Evolutionary conservation across 2,113 vertebrate genomes (phyloP), one percentile per base, ranked within the genome.

Genomic region (Theropithecus gelada): DNA sequence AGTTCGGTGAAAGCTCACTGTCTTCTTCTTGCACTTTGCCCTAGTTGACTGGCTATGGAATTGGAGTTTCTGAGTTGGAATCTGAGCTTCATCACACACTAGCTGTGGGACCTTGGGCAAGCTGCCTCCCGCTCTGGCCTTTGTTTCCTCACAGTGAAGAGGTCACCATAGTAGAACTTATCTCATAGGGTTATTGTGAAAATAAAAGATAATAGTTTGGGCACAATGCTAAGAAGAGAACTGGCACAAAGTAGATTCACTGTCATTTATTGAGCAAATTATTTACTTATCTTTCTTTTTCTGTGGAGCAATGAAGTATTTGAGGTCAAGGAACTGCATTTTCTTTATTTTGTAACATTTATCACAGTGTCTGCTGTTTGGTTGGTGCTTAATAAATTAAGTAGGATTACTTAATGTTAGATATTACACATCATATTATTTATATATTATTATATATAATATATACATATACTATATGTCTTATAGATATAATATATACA

Each of bases 381-480:
- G 45, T 82, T 57, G 75, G 7, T 75, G 23, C 17, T 81, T 50
- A 95, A 27, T 52, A 68, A 95, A 75, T 50, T 57, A 57, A 20
- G 38, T 8, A 93, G 43, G 76, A 66, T 92, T 90, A 83, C 43
- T 66, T 72, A 38, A 86, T 59, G 59, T 68, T 82, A 66, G 45
- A 32, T 50, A 57, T 66, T 50, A 38, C 22, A 18, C 68, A 75
- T 64, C 9, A 20, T 64, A 72, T 84, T 30, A 52, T 52, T 52
- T 84, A 50, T 57, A 61, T 66, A 82, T 64, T 66, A 82, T 64
- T 78, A 9, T 48, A 40, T 95, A 1, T 22, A 9, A 88, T 97
- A 76, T 96, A 97, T 75, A 81, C 9, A 94, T 88, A 88, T 16
- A 30, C 22, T 48, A 32, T 61, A 40, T 93, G 25, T 52, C 32